Evolutionary conservation across 2,113 vertebrate species (phyloP).

Genomic region (Euleptes europaea): DNA sequence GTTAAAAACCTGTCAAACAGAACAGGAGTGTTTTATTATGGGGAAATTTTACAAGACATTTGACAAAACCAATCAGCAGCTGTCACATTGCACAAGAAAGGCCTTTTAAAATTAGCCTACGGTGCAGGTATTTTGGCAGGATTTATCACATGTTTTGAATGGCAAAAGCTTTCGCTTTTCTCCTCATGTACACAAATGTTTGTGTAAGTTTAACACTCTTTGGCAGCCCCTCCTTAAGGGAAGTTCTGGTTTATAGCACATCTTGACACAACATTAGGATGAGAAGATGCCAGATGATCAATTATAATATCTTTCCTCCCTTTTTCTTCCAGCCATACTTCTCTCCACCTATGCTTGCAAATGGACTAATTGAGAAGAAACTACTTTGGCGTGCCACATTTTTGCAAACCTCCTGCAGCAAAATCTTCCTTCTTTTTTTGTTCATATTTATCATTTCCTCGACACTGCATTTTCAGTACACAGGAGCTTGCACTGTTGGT

Average conservation of each 20-base stretch:
- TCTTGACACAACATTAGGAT: conserved; percentile 18
- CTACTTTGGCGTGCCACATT: conserved; percentile 27
- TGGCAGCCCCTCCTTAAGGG: conserved; percentile 16
- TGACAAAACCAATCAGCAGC: conserved; percentile 61
- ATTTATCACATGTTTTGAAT: conserved; percentile 48
- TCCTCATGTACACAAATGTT: conserved; percentile 24
- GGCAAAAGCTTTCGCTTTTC: conserved; percentile 31
- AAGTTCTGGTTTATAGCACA: conserved; percentile 45
- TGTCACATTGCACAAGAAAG: conserved; percentile 48
- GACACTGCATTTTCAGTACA: conserved; percentile 69
- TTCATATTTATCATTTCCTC: conserved; percentile 67
- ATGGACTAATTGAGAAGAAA: conserved; percentile 41
- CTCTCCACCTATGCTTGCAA: conserved; percentile 25
- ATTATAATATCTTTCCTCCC: conserved; percentile 38
- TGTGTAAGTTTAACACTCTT: conserved; percentile 16
- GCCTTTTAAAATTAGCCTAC: conserved; percentile 53
- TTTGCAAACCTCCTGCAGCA: conserved; percentile 46
- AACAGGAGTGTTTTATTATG: conserved; percentile 43
- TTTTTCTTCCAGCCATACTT: conserved; percentile 34
- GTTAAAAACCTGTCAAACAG: conserved; percentile 44
- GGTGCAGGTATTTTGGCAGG: conserved; percentile 60
- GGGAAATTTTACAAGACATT: conserved; percentile 45
- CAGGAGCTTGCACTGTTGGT: conserved; percentile 66
- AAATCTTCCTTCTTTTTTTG: conserved; percentile 62
- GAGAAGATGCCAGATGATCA: conserved; percentile 42